Evolutionary conservation across 2,888 invertebrate species (phyloP), one percentile per base, ranked within the genome.

Genomic region (Acrobasis consociella): DNA sequence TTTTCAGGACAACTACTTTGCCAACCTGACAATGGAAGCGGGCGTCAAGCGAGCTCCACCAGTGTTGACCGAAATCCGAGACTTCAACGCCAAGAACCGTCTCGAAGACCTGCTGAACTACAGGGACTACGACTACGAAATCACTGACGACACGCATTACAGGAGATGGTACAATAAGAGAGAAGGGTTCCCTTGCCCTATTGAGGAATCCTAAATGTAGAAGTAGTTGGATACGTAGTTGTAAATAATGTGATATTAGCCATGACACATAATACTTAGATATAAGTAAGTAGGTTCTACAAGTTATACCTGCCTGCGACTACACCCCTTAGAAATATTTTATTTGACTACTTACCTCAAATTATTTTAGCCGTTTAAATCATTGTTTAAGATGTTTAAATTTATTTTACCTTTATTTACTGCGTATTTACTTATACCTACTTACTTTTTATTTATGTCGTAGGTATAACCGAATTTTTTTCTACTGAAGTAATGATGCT

Each of bases 101-200:
- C 62, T 91, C 1, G 89, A 91, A 38, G 89, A 92, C 64, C 69
- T 90, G 5, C 70, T 89, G 0, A 86, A 89, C 71, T 92, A 91
- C 65, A 78, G 92, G 15, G 89, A 91, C 53, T 91, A 85, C 49
- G 88, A 91, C 50, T 91, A 82, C 64, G 77, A 82, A 17, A 67
- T 91, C 1, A 66, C 84, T 9, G 86, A 89, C 38, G 75, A 81
- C 3, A 58, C 72, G 3, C 80, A 81, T 53, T 92, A 83, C 62
- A 81, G 83, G 38, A 79, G 87, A 39, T 77, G 71, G 64, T 85
- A 90, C 62, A 80, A 77, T 55, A 82, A 82, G 2, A 83, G 82
- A n/a, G 71, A 77, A 55, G 82, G 76, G 52, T 64, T 68, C 5
- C 74, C 80, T n/a, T 89, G 88, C 65, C 83, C 85, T 10, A 69